Evolutionary conservation across 2,888 invertebrate genomes (phyloP).

Genomic region (Chironomus riparius): DNA sequence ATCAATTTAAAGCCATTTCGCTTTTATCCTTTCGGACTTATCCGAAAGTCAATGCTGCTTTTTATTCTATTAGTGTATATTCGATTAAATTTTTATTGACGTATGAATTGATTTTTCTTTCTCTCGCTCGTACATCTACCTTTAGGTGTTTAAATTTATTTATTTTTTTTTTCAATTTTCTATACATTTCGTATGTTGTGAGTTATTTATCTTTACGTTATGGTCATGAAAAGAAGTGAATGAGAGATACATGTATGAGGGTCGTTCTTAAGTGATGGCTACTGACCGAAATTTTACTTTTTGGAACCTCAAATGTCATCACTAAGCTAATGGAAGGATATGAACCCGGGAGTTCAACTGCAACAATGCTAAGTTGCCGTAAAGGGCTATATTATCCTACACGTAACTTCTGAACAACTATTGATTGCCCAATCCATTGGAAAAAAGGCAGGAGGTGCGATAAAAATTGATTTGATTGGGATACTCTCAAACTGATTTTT

Average conservation of each 20-base stretch:
- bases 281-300: too few relatives aligned
- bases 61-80: not conserved
- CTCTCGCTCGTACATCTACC: not conserved
- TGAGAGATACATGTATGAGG: not conserved
- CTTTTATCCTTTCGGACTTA: not conserved
- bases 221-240: too few relatives aligned
- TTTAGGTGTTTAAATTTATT: not conserved
- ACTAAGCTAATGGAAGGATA: too few relatives aligned
- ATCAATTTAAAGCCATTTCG: too few relatives aligned
- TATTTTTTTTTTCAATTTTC: not conserved
- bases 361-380: too few relatives aligned
- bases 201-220: not conserved
- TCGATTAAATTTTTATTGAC: conserved; percentile 15
- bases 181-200: not conserved
- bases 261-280: not conserved
- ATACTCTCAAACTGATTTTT: not conserved
- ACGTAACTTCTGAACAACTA: too few relatives aligned
- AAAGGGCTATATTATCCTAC: too few relatives aligned
- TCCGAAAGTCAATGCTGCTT: not conserved
- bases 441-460: not conserved
- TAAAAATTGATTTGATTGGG: not conserved
- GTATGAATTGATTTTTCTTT: conserved; percentile 16
- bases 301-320: too few relatives aligned
- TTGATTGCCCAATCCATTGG: too few relatives aligned
- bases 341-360: too few relatives aligned